phyloP scores from a whole-genome alignment of 1,140 invertebrate species.

The Asbolus verrucosus region DNA sequence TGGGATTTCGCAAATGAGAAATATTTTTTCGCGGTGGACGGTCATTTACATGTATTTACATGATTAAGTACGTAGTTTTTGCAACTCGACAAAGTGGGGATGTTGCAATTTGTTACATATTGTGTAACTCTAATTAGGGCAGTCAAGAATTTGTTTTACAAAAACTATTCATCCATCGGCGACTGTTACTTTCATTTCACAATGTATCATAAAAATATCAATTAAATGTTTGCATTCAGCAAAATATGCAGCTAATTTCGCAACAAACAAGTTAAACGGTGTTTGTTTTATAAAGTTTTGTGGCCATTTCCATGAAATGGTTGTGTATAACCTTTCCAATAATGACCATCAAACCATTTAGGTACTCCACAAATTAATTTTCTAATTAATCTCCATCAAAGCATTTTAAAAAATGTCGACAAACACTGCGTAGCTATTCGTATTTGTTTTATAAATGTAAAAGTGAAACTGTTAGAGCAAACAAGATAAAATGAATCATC shows the following conservation, averaged over 20 bases:
- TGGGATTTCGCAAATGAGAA: not conserved
- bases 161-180: not conserved
- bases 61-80: conserved; percentile 2
- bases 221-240: conserved; percentile 3
- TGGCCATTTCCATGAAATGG: too few species aligned
- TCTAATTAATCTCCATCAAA: too few species aligned
- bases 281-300: not conserved
- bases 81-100: conserved; percentile 3
- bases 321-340: too few species aligned
- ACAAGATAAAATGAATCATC: conserved; percentile 11
- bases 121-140: conserved; percentile 31
- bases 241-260: not conserved
- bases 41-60: not conserved
- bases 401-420: too few species aligned
- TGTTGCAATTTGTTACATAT: conserved; percentile 24
- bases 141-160: conserved; percentile 16
- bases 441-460: conserved; percentile 18
- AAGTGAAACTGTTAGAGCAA: conserved; percentile 1
- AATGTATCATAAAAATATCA: conserved; percentile 6
- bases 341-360: too few species aligned
- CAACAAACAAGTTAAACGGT: too few species aligned
- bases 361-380: too few species aligned
- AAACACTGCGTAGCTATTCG: not conserved
- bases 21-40: not conserved
- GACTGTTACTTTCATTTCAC: conserved; percentile 27